Percentiles rank a stretch among this genome's conserved stretches.
Conservation (phyloP, 2,113 vertebrate species). For the Alligator sinensis region DNA sequence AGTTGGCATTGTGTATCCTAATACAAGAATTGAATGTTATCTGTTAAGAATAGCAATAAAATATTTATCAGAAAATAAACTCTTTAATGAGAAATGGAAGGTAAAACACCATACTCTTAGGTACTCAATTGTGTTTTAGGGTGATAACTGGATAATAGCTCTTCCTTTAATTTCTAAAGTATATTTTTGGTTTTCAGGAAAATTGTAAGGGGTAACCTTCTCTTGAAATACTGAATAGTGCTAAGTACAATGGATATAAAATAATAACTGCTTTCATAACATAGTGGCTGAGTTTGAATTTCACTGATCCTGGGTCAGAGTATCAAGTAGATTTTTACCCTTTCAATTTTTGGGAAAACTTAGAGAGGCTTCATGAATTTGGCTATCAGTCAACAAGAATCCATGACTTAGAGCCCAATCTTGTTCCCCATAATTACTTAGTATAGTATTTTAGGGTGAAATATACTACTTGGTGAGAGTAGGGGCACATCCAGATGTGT, state of each 20-base stretch:
- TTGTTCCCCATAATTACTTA: not conserved
- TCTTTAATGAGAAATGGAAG: not conserved
- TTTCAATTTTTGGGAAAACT: not conserved
- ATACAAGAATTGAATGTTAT: not conserved
- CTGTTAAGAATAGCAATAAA: not conserved
- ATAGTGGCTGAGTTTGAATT: not conserved
- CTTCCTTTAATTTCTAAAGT: not conserved
- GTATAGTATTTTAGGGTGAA: not conserved
- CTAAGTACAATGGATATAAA: not conserved
- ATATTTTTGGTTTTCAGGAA: not conserved
- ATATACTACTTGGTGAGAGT: not conserved
- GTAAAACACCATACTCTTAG: not conserved
- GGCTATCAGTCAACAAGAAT: not conserved
- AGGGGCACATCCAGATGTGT: no score
- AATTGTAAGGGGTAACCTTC: not conserved
- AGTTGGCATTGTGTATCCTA: not conserved
- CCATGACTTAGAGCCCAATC: not conserved
- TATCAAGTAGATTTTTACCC: not conserved
- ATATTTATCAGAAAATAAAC: not conserved
- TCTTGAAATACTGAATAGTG: not conserved
- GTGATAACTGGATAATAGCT: not conserved
- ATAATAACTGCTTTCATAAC: not conserved
- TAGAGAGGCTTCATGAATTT: not conserved
- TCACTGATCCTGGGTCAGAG: not conserved
- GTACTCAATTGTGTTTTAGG: not conserved